Base-by-base conservation (phyloP, 2,888 invertebrate species). In the Ganaspis brasiliensis region DNA sequence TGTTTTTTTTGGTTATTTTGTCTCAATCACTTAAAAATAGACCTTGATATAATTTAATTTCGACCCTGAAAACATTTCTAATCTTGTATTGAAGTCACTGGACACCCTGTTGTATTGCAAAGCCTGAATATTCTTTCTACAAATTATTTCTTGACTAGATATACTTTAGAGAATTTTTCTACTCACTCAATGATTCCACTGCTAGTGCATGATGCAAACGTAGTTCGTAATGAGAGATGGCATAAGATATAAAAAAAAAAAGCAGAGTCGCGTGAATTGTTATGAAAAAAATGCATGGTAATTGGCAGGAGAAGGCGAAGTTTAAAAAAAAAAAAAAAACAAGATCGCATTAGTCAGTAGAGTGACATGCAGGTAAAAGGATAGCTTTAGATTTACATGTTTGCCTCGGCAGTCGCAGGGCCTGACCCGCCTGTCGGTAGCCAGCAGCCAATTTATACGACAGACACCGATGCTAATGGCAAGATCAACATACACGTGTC, bases 401-500 rank as follows among this genome's bases (percentile, higher is more conserved):
- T 90, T 90, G 89, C 87, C 89, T 89, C 89, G 88, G 86, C 88
- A 90, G 90, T 90, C 84, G 87, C 90, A 90, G 90, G 88, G 84
- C 86, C 87, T 83, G 90, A 90, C 80, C 84, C 87, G 79, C 85
- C 88, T 84, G 85, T 90, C 85, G 87, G 88, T 84, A 87, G 85
- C 87, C 90, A 90, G 84, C 90, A 88, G 85, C 87, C 89, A 81
- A 87, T 88, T 86, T 95, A 95, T 92, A 94, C 94, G 84, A 94
- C 95, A 84, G 95, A 95, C 92, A 93, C 92, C 80, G 94, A 93
- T 89, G 94, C 96, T 92, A 97, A 97, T 93, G 96, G 96, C 91
- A 97, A 97, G 93, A 96, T 96, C 93, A 96, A 96, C 94, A 96
- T 96, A 92, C 96, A 96, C 93, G 96, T 96, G 91, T 96, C 96